A percentile compares a stretch with the other conserved stretches of the same genome.
Conservation (phyloP, 2,797 vertebrate genomes). For the Gobionotothen gibberifrons region DNA sequence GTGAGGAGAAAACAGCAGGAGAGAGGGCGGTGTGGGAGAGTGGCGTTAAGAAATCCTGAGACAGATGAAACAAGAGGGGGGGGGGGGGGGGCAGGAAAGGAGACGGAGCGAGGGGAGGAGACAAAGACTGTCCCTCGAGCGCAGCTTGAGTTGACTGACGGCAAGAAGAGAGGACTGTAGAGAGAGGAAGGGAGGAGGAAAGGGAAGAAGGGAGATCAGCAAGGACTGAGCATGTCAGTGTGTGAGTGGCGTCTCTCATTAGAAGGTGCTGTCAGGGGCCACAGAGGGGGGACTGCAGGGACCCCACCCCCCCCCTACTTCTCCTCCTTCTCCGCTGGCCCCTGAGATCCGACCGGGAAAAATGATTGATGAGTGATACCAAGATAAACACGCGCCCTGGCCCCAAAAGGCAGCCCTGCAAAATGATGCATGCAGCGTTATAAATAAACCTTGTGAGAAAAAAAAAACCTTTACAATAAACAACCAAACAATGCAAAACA, state of each 20-base stretch:
- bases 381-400: slow-evolving; percentile 81
- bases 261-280: slow-evolving; percentile 85
- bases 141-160: slow-evolving; percentile 61
- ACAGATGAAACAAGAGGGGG: slow-evolving; percentile 63
- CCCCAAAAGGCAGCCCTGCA: slow-evolving; percentile 77
- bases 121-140: slow-evolving; percentile 62
- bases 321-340: slow-evolving; percentile 69
- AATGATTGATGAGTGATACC: slow-evolving; percentile 88
- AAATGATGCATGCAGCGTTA: slow-evolving; percentile 83
- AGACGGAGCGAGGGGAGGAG: slow-evolving; percentile 62
- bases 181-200: slow-evolving; percentile 58
- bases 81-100: slow-evolving; percentile 39
- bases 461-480: slow-evolving; percentile 62
- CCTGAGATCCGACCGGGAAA: slow-evolving; percentile 75
- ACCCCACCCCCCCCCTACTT: slow-evolving; percentile 50
- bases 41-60: slow-evolving; percentile 69
- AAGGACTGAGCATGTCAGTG: slow-evolving; percentile 63
- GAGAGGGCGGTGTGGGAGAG: slow-evolving; percentile 59
- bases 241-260: slow-evolving; percentile 87
- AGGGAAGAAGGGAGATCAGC: slow-evolving; percentile 65
- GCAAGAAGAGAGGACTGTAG: slow-evolving; percentile 62
- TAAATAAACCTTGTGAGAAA: slow-evolving; percentile 77
- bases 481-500: slow-evolving; percentile 72
- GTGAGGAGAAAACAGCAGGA: slow-evolving; percentile 51
- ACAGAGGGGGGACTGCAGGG: slow-evolving; percentile 70